Evolutionary conservation across 2,797 vertebrate genomes (phyloP).

Genomic region (Pygocentrus nattereri): DNA sequence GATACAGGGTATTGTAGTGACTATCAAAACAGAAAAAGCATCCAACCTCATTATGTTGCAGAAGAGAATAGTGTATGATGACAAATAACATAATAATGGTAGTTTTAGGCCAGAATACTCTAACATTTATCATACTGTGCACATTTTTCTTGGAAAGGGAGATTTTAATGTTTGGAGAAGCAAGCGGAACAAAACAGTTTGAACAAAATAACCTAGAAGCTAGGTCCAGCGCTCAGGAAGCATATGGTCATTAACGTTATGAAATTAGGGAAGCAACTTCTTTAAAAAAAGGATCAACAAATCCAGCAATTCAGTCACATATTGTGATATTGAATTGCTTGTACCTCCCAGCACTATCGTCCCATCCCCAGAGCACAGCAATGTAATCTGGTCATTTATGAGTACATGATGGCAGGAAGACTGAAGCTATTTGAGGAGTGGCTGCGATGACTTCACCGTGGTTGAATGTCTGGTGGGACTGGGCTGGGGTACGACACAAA

Average conservation of each 20-base stretch:
- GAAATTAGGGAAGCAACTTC: too few relatives aligned
- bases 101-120: too few relatives aligned
- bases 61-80: too few relatives aligned
- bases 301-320: neutral
- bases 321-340: neutral
- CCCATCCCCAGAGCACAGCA: neutral
- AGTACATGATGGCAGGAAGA: neutral
- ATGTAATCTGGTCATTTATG: neutral
- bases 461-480: conserved; percentile 1
- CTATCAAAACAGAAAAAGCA: too few relatives aligned
- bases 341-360: neutral
- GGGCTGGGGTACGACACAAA: conserved; percentile 8
- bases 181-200: too few relatives aligned
- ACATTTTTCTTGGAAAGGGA: neutral
- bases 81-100: too few relatives aligned
- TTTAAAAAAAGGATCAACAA: too few relatives aligned
- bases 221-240: neutral
- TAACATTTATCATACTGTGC: too few relatives aligned
- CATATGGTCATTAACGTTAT: neutral
- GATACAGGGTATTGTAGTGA: too few relatives aligned
- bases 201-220: too few relatives aligned
- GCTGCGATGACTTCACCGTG: conserved; percentile 34
- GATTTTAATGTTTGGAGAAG: too few relatives aligned
- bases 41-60: too few relatives aligned
- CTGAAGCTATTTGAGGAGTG: conserved; percentile 25